Base-by-base conservation (phyloP, 2,888 invertebrate species). In the Aleiodes leptofemur region DNA sequence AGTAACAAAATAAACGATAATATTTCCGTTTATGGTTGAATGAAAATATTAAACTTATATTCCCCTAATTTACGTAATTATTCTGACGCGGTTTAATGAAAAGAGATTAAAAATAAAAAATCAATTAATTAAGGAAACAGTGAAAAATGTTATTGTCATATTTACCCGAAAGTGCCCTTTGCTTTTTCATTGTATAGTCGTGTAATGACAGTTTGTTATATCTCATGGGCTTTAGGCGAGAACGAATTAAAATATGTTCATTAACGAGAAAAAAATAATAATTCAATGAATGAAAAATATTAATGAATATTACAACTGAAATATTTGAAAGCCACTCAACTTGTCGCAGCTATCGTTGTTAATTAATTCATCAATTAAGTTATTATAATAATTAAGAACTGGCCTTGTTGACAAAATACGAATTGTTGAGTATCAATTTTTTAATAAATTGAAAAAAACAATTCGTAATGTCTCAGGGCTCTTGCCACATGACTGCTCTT, bases 101-200 rank as follows among this genome's bases (percentile, higher is more conserved):
- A 23, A 23, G 23, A 23, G 23, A 53, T 69, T 34, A 69, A 29
- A 38, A 68, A 48, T 31, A 34, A 14, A n/a, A 9, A 11, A 23
- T 23, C 23, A 16, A 43, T 48, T 43, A 43, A 43, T 14, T 64
- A 77, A 76, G 73, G 74, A 14, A 61, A 64, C 43, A 34, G 23
- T 23, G 59, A 61, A 74, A 77, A 70, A 78, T 82, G 82, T 83
- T 83, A 81, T 83, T 78, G 83, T 83, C 83, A 83, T 83, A 82
- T 82, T 83, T 83, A 83, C 83, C 83, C 82, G 76, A 79, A 80
- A 83, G 81, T 82, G 81, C 82, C 82, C 81, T 80, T 81, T 82
- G 77, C 79, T 82, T 82, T 80, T 79, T 78, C 73, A 80, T 77
- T 79, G 78, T 78, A 79, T 73, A 74, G 74, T 70, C 69, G 16